A percentile compares a stretch with the other conserved stretches of the same genome.
Conservation (phyloP, 2,797 vertebrate genomes). For the Danio choprae region DNA sequence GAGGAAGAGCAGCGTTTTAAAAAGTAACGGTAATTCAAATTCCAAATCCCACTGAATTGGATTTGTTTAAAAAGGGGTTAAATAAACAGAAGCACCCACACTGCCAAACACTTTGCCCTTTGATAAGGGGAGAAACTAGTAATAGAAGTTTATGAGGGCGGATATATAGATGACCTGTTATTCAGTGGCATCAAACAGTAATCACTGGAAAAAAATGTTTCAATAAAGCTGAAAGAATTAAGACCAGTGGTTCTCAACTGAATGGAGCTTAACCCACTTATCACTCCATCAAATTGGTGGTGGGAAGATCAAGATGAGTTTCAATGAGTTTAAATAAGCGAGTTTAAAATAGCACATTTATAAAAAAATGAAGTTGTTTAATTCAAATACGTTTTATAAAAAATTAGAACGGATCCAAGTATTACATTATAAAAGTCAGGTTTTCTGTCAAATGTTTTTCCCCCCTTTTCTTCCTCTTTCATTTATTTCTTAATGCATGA, state of each 20-base stretch:
- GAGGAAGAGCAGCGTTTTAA: neutral
- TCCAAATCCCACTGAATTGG: neutral
- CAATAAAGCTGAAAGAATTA: neutral
- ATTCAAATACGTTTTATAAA: neutral
- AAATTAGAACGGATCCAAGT: neutral
- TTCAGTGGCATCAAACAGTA: neutral
- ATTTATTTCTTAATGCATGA: neutral
- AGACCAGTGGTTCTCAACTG: slow-evolving; percentile 5
- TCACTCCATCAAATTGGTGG: no score
- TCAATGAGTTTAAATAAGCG: no score
- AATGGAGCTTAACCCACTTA: neutral
- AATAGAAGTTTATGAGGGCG: neutral
- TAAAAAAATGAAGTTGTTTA: neutral
- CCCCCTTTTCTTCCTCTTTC: neutral
- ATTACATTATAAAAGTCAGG: neutral
- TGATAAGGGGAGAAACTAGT: neutral
- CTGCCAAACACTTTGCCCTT: neutral
- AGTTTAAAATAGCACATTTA: no score
- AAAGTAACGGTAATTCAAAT: neutral
- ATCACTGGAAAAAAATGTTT: neutral
- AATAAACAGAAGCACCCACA: neutral
- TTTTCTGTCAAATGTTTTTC: neutral
- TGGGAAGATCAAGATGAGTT: no score
- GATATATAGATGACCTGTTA: neutral
- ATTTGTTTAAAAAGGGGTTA: neutral